A percentile compares a stretch with the other conserved stretches of the same genome.
Conservation (phyloP, 2,888 invertebrate genomes). For the Nymphalis urticae region DNA sequence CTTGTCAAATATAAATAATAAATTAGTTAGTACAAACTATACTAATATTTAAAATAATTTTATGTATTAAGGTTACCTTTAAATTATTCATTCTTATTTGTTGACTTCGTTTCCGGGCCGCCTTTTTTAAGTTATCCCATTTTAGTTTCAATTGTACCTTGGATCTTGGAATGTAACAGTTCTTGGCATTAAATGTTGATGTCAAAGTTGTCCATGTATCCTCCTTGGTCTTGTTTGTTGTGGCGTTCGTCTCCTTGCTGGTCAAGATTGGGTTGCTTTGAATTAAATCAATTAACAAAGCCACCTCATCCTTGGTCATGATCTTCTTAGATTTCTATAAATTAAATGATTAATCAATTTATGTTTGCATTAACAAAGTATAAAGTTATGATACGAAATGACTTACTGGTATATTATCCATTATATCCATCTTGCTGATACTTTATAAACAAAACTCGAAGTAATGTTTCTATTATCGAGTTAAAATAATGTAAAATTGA, state of each 20-base stretch:
- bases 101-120: slow-evolving; percentile 13
- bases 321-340: no score
- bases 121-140: slow-evolving; percentile 27
- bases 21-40: no score
- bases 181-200: not conserved
- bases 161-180: not conserved
- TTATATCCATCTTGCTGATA: no score
- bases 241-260: slow-evolving; percentile 31
- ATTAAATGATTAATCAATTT: no score
- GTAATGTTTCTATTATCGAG: no score
- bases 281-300: slow-evolving; percentile 13
- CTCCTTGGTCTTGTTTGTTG: slow-evolving; percentile 39
- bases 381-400: no score
- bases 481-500: no score
- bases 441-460: no score
- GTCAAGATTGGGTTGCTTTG: slow-evolving; percentile 6
- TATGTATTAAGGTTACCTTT: slow-evolving; percentile 1
- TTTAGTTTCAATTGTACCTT: slow-evolving; percentile 12
- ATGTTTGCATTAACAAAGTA: no score
- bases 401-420: no score
- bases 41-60: no score
- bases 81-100: slow-evolving; percentile 4
- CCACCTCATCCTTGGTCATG: slow-evolving; percentile 18
- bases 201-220: slow-evolving; percentile 37
- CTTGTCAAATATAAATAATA: no score